phyloP scores from a whole-genome alignment of 2,888 invertebrate species.

The Hydropsyche betteni region DNA sequence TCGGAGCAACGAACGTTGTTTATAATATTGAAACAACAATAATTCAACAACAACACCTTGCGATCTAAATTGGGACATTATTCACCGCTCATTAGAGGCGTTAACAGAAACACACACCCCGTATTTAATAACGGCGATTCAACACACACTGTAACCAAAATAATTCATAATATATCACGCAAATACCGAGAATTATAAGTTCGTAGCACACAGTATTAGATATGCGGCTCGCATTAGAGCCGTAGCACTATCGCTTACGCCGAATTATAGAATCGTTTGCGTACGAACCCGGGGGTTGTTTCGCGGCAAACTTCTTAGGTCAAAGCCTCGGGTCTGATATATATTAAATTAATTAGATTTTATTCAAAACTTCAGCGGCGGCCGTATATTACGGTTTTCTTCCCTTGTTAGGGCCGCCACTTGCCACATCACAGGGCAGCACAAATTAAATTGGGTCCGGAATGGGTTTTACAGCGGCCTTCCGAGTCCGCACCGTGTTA shows the following conservation, averaged over 20 bases:
- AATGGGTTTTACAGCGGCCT: slow-evolving; percentile 34
- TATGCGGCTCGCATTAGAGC: no score
- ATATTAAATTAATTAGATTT: slow-evolving; percentile 33
- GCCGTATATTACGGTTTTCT: slow-evolving; percentile 34
- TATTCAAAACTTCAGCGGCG: slow-evolving; percentile 25
- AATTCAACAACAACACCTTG: no score
- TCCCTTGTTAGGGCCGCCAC: slow-evolving; percentile 35
- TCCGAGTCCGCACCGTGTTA: slow-evolving; percentile 12
- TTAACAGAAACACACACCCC: no score
- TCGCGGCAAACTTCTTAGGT: slow-evolving; percentile 20
- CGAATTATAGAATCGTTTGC: slow-evolving; percentile 15
- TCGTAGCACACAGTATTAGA: no score
- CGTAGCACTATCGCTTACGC: slow-evolving; percentile 2
- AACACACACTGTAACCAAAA: no score
- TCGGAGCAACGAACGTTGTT: no score
- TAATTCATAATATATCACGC: no score
- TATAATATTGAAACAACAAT: no score
- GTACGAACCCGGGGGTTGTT: not conserved
- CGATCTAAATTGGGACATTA: no score
- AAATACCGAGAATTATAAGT: no score
- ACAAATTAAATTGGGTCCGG: slow-evolving; percentile 40
- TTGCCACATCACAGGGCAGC: slow-evolving; percentile 40
- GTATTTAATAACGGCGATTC: no score
- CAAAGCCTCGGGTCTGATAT: slow-evolving; percentile 22
- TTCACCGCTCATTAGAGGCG: no score